These are phyloP conservation scores for Galeopterus variegatus DNA, from an alignment of 2,113 vertebrate genomes.

Conservation along the genomic window DNA sequence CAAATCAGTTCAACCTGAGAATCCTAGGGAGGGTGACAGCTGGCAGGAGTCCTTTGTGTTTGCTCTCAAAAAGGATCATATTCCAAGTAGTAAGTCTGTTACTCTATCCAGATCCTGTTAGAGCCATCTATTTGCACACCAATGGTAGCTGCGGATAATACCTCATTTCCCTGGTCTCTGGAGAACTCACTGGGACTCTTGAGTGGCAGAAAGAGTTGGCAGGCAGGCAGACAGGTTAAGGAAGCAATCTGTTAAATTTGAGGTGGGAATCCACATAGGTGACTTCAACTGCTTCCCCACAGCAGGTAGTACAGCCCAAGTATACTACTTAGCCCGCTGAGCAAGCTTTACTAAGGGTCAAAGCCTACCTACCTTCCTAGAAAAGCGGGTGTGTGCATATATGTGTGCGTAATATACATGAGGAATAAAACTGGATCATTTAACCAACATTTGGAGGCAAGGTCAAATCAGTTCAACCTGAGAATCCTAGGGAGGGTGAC, in stretches of 20 bases:
- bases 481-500: background rate
- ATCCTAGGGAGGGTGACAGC: background rate
- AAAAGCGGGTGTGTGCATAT: background rate
- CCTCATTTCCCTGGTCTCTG: slow-evolving; percentile 9
- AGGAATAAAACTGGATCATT: background rate
- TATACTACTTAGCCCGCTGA: background rate
- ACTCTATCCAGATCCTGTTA: background rate
- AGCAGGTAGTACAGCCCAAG: background rate
- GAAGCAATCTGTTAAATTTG: background rate
- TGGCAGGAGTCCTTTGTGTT: background rate
- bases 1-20: background rate
- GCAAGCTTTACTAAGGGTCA: background rate
- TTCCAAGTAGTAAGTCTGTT: slow-evolving; percentile 4
- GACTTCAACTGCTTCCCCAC: background rate
- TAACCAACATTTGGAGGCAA: slow-evolving; percentile 28
- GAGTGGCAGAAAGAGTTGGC: slow-evolving; percentile 2
- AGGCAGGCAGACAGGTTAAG: background rate
- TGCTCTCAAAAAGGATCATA: slow-evolving; percentile 51
- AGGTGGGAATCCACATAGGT: background rate
- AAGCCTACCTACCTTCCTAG: slow-evolving; percentile 34
- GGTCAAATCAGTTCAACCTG: background rate
- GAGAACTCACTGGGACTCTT: background rate
- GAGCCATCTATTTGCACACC: slow-evolving; percentile 19
- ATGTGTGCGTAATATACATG: background rate
- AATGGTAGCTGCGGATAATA: background rate